Conservation (phyloP, 1,140 invertebrate genomes). For the Megalonaias nervosa region DNA sequence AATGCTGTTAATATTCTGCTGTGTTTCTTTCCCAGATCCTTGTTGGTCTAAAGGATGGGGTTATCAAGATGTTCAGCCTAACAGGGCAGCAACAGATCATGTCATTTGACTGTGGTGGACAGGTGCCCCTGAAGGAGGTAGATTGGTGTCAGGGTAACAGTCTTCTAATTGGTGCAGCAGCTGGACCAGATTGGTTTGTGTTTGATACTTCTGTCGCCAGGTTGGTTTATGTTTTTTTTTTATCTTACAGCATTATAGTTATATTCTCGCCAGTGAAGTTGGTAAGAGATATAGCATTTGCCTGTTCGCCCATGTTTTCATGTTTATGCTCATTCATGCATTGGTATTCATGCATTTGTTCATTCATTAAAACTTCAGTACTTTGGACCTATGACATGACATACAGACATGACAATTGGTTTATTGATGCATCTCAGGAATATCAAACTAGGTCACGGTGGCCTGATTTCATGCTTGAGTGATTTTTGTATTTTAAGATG, state of each 20-base stretch:
- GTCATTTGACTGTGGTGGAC: slow-evolving; percentile 78
- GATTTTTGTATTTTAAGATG: too few relatives aligned
- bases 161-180: slow-evolving; percentile 74
- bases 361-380: not conserved
- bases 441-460: not conserved
- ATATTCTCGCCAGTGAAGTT: too few relatives aligned
- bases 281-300: not conserved
- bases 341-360: not conserved
- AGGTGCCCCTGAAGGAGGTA: slow-evolving; percentile 77
- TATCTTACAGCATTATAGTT: too few relatives aligned
- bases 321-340: not conserved
- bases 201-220: slow-evolving; percentile 70
- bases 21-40: slow-evolving; percentile 73
- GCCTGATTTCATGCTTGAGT: not conserved
- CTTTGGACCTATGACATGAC: not conserved
- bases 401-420: not conserved
- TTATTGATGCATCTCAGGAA: not conserved
- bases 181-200: slow-evolving; percentile 64
- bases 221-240: slow-evolving; percentile 31
- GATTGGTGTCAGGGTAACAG: slow-evolving; percentile 80
- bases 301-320: too few relatives aligned
- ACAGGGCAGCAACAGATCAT: slow-evolving; percentile 80
- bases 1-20: not conserved
- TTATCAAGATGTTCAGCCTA: slow-evolving; percentile 82
- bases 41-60: slow-evolving; percentile 83